These are phyloP conservation scores for Crenuchus spilurus DNA, from an alignment of 2,797 vertebrate genomes.

Conservation along the genomic window DNA sequence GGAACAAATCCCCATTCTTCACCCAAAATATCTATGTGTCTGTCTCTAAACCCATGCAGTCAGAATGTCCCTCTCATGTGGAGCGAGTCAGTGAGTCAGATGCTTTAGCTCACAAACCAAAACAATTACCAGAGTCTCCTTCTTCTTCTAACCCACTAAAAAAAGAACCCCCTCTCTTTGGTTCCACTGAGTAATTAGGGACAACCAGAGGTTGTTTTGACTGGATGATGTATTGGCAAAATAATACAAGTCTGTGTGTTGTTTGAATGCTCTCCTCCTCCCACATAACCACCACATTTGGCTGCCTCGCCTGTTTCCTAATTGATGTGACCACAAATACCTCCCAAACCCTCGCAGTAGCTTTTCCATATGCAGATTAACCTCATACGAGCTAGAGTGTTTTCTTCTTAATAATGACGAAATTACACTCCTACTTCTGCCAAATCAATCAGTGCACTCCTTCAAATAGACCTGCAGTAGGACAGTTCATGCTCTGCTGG, in stretches of 20 bases:
- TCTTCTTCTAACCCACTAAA: neutral
- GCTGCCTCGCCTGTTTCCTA: neutral
- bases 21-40: neutral
- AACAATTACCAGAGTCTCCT: neutral
- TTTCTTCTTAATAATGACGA: too few species aligned
- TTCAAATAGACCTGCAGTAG: too few species aligned
- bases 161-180: neutral
- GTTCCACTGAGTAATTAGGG: neutral
- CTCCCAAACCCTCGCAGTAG: neutral
- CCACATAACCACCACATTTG: neutral
- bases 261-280: neutral
- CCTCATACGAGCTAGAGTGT: too few species aligned
- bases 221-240: neutral
- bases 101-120: neutral
- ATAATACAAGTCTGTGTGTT: neutral
- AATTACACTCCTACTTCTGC: too few species aligned
- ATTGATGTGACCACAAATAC: conserved; percentile 15
- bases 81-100: neutral
- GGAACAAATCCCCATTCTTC: neutral
- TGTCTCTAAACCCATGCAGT: neutral
- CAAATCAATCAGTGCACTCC: too few species aligned
- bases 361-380: neutral
- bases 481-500: too few species aligned
- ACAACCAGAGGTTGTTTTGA: neutral
- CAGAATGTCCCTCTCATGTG: neutral